Conservation (phyloP, 2,797 vertebrate species). For the Syndactyla subalaris region DNA sequence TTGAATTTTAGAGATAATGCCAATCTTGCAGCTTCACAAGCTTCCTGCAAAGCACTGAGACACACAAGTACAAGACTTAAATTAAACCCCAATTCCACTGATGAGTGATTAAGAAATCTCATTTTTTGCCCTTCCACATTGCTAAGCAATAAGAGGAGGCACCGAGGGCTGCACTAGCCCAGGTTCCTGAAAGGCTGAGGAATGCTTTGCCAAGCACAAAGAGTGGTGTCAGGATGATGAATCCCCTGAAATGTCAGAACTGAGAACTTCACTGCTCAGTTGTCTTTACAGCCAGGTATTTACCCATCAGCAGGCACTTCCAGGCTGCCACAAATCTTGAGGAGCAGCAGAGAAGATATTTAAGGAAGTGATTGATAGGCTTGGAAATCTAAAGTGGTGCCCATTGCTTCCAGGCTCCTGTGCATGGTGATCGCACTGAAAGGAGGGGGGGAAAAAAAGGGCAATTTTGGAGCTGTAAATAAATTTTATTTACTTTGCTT, state of each 20-base stretch:
- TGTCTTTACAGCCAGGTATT: background rate
- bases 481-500: background rate
- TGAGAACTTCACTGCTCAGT: background rate
- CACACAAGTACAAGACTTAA: background rate
- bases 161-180: background rate
- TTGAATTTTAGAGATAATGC: background rate
- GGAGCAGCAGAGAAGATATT: background rate
- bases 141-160: background rate
- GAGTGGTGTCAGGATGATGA: background rate
- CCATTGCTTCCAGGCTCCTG: background rate
- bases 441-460: background rate
- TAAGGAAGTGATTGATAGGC: fast-evolving
- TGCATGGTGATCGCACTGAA: background rate
- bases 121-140: background rate
- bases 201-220: background rate
- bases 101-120: background rate
- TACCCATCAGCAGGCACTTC: background rate
- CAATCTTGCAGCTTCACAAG: background rate
- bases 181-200: background rate
- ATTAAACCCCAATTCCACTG: background rate
- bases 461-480: background rate
- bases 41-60: background rate
- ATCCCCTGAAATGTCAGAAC: background rate
- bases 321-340: background rate
- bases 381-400: background rate